Conservation (phyloP, 2,113 vertebrate species). For the Hymenochirus boettgeri region DNA sequence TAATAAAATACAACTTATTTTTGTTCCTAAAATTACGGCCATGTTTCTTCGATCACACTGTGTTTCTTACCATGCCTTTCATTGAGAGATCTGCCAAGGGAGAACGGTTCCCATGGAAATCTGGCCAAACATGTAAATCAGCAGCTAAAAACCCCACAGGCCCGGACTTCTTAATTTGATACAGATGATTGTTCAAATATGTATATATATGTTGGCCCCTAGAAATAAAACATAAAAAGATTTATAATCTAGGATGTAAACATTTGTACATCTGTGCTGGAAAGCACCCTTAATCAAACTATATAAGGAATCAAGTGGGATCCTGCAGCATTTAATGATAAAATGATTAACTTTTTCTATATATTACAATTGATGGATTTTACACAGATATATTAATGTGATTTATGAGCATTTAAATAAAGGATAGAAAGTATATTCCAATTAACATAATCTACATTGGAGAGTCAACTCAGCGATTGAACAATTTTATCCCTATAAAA, state of each 20-base stretch:
- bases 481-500: too few relatives aligned
- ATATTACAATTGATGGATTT: too few relatives aligned
- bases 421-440: too few relatives aligned
- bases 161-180: conserved; percentile 66
- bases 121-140: conserved; percentile 93
- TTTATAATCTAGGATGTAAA: conserved; percentile 55
- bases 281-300: conserved; percentile 40
- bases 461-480: too few relatives aligned
- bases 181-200: conserved; percentile 85
- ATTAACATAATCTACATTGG: too few relatives aligned
- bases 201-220: conserved; percentile 78
- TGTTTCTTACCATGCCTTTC: conserved; percentile 86
- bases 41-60: neutral
- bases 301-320: conserved; percentile 34
- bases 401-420: too few relatives aligned
- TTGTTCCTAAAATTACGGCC: too few relatives aligned
- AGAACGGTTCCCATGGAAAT: conserved; percentile 97
- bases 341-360: too few relatives aligned
- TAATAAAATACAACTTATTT: too few relatives aligned
- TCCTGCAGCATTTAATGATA: neutral
- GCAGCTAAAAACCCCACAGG: conserved; percentile 81
- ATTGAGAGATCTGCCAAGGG: conserved; percentile 88
- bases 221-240: conserved; percentile 54
- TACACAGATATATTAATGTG: too few relatives aligned
- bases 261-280: conserved; percentile 48